Percentiles rank a stretch among this genome's conserved stretches.
Conservation (phyloP, 2,797 vertebrate species). For the Etheostoma perlongum region DNA sequence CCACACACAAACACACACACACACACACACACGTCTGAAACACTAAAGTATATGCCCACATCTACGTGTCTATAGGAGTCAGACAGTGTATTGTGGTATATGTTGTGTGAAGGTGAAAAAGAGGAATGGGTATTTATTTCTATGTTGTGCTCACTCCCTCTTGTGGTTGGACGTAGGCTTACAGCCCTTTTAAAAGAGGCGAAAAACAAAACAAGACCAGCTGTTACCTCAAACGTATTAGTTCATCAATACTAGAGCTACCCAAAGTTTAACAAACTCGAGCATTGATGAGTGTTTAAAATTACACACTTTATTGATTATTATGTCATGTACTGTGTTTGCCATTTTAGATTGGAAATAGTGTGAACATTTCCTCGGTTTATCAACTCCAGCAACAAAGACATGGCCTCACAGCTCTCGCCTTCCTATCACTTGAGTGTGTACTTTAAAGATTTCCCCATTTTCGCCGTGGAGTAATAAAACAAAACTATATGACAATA, state of each 20-base stretch:
- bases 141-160: conserved; percentile 54
- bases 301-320: no score
- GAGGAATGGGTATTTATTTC: neutral
- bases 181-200: neutral
- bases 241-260: neutral
- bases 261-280: neutral
- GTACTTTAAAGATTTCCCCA: neutral
- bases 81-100: neutral
- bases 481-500: neutral
- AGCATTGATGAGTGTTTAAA: no score
- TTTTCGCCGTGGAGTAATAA: neutral
- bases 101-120: neutral
- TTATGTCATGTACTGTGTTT: neutral
- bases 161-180: conserved; percentile 46
- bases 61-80: neutral
- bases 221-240: neutral
- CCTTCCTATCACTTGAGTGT: neutral
- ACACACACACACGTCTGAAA: no score
- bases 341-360: neutral
- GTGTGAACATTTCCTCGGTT: neutral
- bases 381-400: neutral
- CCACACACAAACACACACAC: no score
- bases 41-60: neutral
- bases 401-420: neutral
- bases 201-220: no score